Conservation (phyloP, 2,113 vertebrate genomes). For the Donacobius atricapilla region DNA sequence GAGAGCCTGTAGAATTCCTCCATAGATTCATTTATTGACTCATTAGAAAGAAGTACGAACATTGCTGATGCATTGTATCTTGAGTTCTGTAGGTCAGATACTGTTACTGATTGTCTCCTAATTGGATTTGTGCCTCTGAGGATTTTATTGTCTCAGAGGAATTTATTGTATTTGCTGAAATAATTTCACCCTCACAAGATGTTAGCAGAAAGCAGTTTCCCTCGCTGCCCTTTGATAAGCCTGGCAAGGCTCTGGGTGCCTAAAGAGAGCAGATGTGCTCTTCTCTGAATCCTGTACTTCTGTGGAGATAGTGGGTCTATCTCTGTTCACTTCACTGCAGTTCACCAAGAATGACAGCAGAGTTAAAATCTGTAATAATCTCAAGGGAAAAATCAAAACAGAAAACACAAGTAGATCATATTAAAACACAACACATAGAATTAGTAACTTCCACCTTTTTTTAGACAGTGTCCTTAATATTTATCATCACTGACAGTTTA, state of each 20-base stretch:
- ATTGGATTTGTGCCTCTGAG: no score
- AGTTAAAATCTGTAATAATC: neutral
- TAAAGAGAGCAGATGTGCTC: neutral
- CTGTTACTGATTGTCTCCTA: neutral
- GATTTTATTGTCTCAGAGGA: neutral
- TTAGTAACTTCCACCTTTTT: neutral
- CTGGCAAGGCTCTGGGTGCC: neutral
- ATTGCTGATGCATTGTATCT: neutral
- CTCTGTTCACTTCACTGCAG: neutral
- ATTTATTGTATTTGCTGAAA: neutral
- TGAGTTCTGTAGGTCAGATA: neutral
- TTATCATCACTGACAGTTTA: neutral
- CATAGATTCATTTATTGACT: neutral
- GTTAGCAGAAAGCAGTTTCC: neutral
- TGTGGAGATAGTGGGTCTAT: neutral
- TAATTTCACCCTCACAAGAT: neutral
- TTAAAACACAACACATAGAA: neutral
- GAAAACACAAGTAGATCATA: neutral
- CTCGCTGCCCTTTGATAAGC: neutral
- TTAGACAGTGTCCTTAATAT: neutral
- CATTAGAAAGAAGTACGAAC: neutral
- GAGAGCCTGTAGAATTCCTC: neutral
- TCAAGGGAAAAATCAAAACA: neutral
- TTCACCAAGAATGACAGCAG: neutral
- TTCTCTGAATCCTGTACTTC: neutral